Percentiles rank a stretch among this genome's conserved stretches.
phyloP scores from a whole-genome alignment of 2,888 invertebrate genomes.

The Heliconius aoede region DNA sequence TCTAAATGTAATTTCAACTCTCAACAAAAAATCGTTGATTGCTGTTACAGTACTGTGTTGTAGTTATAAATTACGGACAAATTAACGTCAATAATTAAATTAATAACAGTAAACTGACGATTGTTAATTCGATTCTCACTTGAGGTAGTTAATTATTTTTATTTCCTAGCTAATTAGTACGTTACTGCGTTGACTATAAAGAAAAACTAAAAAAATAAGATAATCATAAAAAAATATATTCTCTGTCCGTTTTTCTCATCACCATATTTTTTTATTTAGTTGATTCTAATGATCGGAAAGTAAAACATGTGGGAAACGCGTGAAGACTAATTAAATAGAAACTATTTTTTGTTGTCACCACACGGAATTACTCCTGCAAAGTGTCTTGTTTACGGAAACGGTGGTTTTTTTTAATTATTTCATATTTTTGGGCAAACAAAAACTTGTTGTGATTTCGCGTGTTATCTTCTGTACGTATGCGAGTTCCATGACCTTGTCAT shows the following conservation, averaged over 20 bases:
- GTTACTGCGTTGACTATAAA: no score
- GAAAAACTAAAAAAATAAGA: no score
- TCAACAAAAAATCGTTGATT: neutral
- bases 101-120: no score
- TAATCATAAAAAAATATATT: neutral
- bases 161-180: no score
- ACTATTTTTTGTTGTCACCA: conserved; percentile 20
- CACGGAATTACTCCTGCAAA: conserved; percentile 33
- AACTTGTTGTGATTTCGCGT: conserved; percentile 25
- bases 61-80: no score
- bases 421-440: conserved; percentile 25
- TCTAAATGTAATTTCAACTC: conserved; percentile 8
- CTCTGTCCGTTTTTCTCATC: neutral
- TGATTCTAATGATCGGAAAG: neutral
- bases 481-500: conserved; percentile 39
- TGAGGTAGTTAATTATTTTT: no score
- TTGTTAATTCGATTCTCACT: no score
- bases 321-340: neutral
- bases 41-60: neutral
- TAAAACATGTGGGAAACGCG: neutral
- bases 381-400: conserved; percentile 44
- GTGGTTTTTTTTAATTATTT: conserved; percentile 27
- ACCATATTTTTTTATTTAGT: neutral
- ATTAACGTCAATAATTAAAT: no score
- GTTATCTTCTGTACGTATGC: conserved; percentile 30